Evolutionary conservation across 2,113 vertebrate genomes (phyloP).

Genomic region (Hippocampus comes): DNA sequence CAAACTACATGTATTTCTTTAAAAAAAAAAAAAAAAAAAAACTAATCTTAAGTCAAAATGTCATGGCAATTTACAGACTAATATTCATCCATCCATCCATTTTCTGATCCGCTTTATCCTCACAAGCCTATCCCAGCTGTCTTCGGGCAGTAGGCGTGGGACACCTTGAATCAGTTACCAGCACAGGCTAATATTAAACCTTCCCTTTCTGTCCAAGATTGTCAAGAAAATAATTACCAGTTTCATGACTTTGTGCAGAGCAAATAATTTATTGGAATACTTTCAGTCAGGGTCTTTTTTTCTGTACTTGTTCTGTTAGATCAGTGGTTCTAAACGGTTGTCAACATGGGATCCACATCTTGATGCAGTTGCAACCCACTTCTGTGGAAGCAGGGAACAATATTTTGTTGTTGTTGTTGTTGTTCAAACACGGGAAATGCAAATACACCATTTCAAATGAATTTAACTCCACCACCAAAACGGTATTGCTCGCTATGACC

Average conservation of each 20-base stretch:
- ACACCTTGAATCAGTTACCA: too few species aligned
- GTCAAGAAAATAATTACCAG: not conserved
- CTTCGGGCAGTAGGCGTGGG: too few species aligned
- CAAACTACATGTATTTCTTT: not conserved
- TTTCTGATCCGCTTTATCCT: too few species aligned
- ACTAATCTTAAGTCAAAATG: not conserved
- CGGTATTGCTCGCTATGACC: too few species aligned
- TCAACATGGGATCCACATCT: not conserved
- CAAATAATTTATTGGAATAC: not conserved
- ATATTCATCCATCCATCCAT: not conserved
- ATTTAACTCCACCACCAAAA: too few species aligned
- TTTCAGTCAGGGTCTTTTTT: not conserved
- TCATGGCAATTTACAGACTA: not conserved
- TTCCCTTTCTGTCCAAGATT: not conserved
- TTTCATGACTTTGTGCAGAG: not conserved
- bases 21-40: not conserved
- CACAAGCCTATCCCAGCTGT: too few species aligned
- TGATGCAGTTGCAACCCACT: too few species aligned
- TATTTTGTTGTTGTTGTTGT: too few species aligned
- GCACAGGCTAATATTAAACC: not conserved
- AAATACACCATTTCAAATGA: too few species aligned
- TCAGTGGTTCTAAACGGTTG: too few species aligned
- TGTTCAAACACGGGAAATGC: too few species aligned
- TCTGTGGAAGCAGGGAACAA: too few species aligned
- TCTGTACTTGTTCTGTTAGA: not conserved